phyloP scores from a whole-genome alignment of 2,888 invertebrate species.

The Pyrochroa serraticornis region DNA sequence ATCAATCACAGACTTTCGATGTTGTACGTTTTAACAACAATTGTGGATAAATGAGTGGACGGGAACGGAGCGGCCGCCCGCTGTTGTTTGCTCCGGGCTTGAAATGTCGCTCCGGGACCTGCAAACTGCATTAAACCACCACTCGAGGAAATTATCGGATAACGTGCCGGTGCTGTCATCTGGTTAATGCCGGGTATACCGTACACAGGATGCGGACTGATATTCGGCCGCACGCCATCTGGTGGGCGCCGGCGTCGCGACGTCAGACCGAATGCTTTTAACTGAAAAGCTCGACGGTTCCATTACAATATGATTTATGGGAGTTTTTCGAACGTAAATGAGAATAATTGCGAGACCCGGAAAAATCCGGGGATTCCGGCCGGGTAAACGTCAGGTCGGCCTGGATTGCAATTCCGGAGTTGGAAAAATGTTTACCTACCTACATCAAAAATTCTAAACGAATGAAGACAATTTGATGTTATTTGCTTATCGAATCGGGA shows the following conservation, averaged over 20 bases:
- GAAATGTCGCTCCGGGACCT: background rate
- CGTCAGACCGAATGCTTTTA: background rate
- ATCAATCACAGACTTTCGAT: constrained; percentile 16
- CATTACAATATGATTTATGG: constrained; percentile 16
- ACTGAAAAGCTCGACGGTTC: constrained; percentile 2
- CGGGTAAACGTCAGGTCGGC: no score
- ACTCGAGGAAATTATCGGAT: constrained; percentile 1
- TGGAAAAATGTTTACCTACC: no score
- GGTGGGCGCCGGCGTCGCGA: background rate
- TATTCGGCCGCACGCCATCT: constrained; percentile 11
- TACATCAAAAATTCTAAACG: no score
- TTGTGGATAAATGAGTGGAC: background rate
- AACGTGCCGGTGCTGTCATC: constrained; percentile 33
- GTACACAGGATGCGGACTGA: constrained; percentile 9
- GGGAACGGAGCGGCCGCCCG: background rate
- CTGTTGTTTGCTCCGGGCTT: no score
- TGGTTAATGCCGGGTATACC: constrained; percentile 17
- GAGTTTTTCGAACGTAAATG: constrained; percentile 12
- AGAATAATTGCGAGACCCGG: constrained; percentile 14
- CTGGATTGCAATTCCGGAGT: no score
- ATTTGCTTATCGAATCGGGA: no score
- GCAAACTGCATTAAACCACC: background rate
- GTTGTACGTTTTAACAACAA: background rate
- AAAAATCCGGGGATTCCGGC: no score
- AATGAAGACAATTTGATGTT: no score